phyloP scores from a whole-genome alignment of 2,888 invertebrate species.

The Neocrepidodera transversa region DNA sequence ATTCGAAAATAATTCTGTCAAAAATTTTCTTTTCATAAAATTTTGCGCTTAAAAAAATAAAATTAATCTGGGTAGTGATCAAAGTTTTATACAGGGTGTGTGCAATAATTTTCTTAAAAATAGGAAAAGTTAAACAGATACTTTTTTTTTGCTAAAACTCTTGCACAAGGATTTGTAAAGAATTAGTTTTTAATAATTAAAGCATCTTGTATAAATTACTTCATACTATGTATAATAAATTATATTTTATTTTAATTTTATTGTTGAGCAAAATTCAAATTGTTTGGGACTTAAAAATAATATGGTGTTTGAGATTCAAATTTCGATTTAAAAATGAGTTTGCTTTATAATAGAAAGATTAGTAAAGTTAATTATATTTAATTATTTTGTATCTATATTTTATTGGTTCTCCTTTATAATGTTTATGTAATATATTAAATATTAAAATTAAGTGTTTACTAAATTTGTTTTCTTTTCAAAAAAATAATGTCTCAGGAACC shows the following conservation, averaged over 20 bases:
- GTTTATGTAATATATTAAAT: slow-evolving; percentile 43
- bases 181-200: no score
- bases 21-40: not conserved
- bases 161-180: no score
- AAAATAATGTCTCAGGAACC: no score
- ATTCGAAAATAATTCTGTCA: no score
- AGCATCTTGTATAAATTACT: no score
- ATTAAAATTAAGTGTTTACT: slow-evolving; percentile 10
- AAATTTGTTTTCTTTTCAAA: not conserved
- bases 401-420: slow-evolving; percentile 45
- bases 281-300: slow-evolving; percentile 1
- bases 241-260: not conserved
- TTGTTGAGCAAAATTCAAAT: not conserved
- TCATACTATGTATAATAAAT: not conserved
- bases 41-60: no score
- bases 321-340: slow-evolving; percentile 28
- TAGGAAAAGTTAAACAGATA: no score
- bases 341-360: slow-evolving; percentile 30
- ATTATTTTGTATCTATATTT: slow-evolving; percentile 43
- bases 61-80: no score
- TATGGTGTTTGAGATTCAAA: slow-evolving; percentile 19
- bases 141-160: no score
- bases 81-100: not conserved
- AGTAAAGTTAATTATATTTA: slow-evolving; percentile 33
- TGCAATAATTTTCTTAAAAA: not conserved